These are phyloP conservation scores for Enteromius anoplus DNA, from an alignment of 2,797 vertebrate species.

Conservation along the genomic window DNA sequence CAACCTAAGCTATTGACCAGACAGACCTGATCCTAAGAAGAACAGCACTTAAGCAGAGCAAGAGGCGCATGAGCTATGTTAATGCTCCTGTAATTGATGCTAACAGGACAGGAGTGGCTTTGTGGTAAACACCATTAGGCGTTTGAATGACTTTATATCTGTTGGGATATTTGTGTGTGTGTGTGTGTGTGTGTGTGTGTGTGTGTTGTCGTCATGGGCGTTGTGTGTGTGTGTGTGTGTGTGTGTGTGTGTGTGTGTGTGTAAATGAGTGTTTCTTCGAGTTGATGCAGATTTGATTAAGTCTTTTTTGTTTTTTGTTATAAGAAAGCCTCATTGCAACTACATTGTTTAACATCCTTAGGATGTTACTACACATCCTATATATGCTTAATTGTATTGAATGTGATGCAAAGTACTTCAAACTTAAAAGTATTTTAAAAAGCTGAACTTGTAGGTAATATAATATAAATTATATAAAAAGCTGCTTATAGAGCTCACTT, in stretches of 20 bases:
- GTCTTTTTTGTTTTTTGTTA: too few relatives aligned
- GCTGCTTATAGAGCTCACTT: neutral
- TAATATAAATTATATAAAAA: neutral
- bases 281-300: too few relatives aligned
- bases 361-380: too few relatives aligned
- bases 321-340: too few relatives aligned
- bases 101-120: conserved; percentile 17
- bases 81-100: conserved; percentile 21
- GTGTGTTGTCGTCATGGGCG: too few relatives aligned
- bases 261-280: neutral
- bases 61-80: neutral
- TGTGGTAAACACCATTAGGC: conserved; percentile 25
- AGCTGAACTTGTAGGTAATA: neutral
- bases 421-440: neutral
- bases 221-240: too few relatives aligned
- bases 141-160: neutral
- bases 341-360: neutral
- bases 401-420: too few relatives aligned
- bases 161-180: neutral
- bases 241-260: neutral
- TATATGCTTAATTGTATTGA: too few relatives aligned
- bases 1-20: neutral
- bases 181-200: neutral
- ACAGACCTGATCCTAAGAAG: neutral
- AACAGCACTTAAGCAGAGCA: conserved; percentile 7